Evolutionary conservation across 2,888 invertebrate genomes (phyloP).

Genomic region (Erebia palarica): DNA sequence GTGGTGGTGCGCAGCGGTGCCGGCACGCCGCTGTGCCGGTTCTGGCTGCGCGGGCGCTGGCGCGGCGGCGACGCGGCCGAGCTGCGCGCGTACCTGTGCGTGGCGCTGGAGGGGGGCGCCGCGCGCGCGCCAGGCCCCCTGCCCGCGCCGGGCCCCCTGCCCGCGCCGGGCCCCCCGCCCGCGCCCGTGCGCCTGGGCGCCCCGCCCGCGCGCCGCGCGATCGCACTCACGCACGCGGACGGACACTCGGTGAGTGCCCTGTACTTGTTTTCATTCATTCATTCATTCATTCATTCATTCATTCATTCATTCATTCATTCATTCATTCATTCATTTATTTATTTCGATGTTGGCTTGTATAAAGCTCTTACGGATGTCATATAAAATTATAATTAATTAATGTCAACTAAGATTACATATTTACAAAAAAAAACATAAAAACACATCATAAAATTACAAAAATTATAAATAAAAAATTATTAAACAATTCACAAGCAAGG

Average conservation of each 20-base stretch:
- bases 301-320: no score
- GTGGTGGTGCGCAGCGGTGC: conserved; percentile 33
- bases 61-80: conserved; percentile 54
- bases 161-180: conserved; percentile 41
- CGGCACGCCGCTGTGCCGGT: conserved; percentile 57
- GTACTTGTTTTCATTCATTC: no score
- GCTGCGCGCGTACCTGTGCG: conserved; percentile 54
- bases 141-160: conserved; percentile 49
- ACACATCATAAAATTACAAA: no score
- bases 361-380: no score
- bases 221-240: conserved; percentile 48
- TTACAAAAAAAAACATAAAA: no score
- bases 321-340: no score
- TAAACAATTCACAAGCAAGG: no score
- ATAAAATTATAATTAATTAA: no score
- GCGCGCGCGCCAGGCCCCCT: conserved; percentile 26
- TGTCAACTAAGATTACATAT: no score
- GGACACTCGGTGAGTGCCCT: conserved; percentile 53
- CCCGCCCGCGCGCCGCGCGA: conserved; percentile 51
- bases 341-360: no score
- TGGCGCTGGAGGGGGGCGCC: conserved; percentile 47
- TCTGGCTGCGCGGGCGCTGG: conserved; percentile 63
- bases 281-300: no score
- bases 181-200: conserved; percentile 54
- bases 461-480: no score